phyloP scores from a whole-genome alignment of 2,888 invertebrate species.

The Sphaerophoria taeniata region DNA sequence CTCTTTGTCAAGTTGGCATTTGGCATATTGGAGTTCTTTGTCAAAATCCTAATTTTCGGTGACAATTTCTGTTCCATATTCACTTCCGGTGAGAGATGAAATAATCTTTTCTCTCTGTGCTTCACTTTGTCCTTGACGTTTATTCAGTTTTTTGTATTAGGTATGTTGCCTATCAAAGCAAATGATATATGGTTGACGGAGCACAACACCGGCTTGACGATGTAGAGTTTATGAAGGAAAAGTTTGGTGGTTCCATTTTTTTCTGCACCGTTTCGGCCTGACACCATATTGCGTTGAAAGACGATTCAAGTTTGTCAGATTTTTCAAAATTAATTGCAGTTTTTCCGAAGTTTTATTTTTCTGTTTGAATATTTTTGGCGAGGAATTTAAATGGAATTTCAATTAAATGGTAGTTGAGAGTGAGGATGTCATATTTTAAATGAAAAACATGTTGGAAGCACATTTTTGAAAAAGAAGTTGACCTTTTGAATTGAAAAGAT shows the following conservation, averaged over 20 bases:
- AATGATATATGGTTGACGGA: slow-evolving; percentile 15
- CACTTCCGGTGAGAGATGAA: slow-evolving; percentile 27
- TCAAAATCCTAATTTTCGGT: slow-evolving; percentile 59
- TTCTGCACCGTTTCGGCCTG: slow-evolving; percentile 3
- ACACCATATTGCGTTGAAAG: slow-evolving; percentile 16
- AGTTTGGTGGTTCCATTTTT: not conserved
- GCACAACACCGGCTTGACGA: not conserved
- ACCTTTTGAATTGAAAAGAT: too few species aligned
- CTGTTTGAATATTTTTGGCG: not conserved
- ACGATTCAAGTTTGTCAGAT: slow-evolving; percentile 15
- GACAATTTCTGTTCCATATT: slow-evolving; percentile 52
- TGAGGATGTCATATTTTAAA: not conserved
- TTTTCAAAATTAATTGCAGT: slow-evolving; percentile 18
- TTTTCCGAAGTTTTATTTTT: not conserved
- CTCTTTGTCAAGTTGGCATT: not conserved
- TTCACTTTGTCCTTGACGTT: not conserved
- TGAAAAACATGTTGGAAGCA: too few species aligned
- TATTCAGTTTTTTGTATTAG: not conserved
- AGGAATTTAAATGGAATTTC: not conserved
- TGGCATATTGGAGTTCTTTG: slow-evolving; percentile 52
- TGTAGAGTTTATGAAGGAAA: not conserved
- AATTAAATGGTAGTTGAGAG: not conserved
- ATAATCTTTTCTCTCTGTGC: not conserved
- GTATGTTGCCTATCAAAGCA: slow-evolving; percentile 15
- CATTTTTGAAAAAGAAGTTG: too few species aligned